Percentiles rank a stretch among this genome's conserved stretches.
Conservation (phyloP, 2,888 invertebrate genomes). For the Leptinotarsa tumamoca region DNA sequence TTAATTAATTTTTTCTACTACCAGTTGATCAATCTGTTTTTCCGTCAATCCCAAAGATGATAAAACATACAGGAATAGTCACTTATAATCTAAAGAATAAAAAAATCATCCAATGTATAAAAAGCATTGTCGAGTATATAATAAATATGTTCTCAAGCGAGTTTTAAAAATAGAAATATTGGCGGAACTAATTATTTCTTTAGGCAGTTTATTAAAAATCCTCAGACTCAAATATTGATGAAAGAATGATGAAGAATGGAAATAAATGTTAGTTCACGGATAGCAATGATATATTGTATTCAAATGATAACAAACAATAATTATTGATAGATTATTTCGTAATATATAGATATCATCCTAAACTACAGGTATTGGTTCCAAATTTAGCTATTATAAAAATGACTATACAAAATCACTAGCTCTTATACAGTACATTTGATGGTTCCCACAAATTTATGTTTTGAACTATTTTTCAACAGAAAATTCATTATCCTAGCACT, state of each 20-base stretch:
- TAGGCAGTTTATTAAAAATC: too few species aligned
- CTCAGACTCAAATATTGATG: too few species aligned
- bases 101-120: too few species aligned
- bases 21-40: too few species aligned
- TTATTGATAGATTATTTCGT: background rate
- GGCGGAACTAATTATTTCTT: too few species aligned
- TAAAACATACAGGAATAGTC: too few species aligned
- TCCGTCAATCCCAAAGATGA: too few species aligned
- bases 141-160: too few species aligned
- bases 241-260: background rate
- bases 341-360: slow-evolving; percentile 6
- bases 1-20: too few species aligned
- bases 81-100: too few species aligned
- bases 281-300: background rate
- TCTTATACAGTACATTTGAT: slow-evolving; percentile 52
- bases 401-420: slow-evolving; percentile 60
- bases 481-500: slow-evolving; percentile 19
- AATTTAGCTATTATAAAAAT: slow-evolving; percentile 59
- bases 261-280: background rate
- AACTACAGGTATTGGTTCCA: slow-evolving; percentile 48
- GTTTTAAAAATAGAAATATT: too few species aligned
- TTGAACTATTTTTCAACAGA: slow-evolving; percentile 27
- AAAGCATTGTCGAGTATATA: too few species aligned
- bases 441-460: slow-evolving; percentile 50
- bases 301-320: background rate